Base-by-base conservation (phyloP, 92 coral and sea anemone species). In the Phenganax stokvisi region DNA sequence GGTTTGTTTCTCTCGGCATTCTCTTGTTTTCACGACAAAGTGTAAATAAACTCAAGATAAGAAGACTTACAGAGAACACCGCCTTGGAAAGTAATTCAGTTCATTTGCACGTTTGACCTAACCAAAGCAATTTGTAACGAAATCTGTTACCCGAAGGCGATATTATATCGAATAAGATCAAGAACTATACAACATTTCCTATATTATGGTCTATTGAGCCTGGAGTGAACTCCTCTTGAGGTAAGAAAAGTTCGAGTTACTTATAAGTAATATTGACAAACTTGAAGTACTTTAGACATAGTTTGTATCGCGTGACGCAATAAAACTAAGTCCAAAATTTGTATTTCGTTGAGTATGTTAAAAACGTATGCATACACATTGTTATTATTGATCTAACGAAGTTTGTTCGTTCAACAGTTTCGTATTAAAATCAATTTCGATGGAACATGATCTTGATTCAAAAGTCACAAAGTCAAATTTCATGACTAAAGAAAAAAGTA, bases 41-140 rank as follows among this genome's bases (percentile, higher is more conserved):
- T 29, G 83, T 79, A 79, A 79, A 79, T 79, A 79, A 79, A 79
- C 83, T 79, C 53, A 16, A 62, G 83, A 79, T 79, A 78, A 44
- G 59, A 64, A 66, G 73, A 7, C 51, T 37, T 78, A 15, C 44
- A 68, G 51, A 51, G 54, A 64, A 64, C 58, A 51, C 63, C 69
- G 74, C 11, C 62, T 73, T 29, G 20, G 65, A 12, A 11, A 9
- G 65, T 30, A 11, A 9, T 13, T 13, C 10, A 29, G 52, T 59
- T 62, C 74, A 79, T 79, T 63, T 63, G 74, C 74, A 17, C 83
- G 16, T 47, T 54, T 51, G 72, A 79, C 82, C 70, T 27, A 55
- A 76, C 25, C 31, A 29, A n/a, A 56, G 12, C 79, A 74, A 12
- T 75, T 56, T 75, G 80, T 61, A 27, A 64, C 12, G 12, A 62